Conservation (phyloP, 2,888 invertebrate genomes). For the Ophioninae sp. region DNA sequence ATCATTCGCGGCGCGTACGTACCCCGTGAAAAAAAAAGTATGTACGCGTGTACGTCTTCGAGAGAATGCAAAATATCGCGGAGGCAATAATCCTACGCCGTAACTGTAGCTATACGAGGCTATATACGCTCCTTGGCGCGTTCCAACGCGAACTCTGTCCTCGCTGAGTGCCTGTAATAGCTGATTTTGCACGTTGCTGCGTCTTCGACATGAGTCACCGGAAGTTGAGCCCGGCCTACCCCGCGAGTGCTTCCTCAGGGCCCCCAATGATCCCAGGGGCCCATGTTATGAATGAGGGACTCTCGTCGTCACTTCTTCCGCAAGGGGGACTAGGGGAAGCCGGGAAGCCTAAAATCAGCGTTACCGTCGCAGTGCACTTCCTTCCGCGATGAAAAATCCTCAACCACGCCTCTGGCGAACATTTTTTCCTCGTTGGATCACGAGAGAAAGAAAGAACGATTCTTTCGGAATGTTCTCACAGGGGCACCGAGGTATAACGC, state of each 20-base stretch:
- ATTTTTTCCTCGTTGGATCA: slow-evolving; percentile 2
- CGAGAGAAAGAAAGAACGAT: neutral
- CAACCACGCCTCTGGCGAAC: slow-evolving; percentile 25
- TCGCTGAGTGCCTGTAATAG: slow-evolving; percentile 31
- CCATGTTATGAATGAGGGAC: neutral
- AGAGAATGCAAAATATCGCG: slow-evolving; percentile 45
- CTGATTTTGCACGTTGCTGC: slow-evolving; percentile 61
- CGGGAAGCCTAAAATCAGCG: slow-evolving; percentile 30
- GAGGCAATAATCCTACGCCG: slow-evolving; percentile 53
- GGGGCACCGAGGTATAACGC: slow-evolving; percentile 12
- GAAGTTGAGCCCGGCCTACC: slow-evolving; percentile 75
- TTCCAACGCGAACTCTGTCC: slow-evolving; percentile 27
- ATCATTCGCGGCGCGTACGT: slow-evolving; percentile 48
- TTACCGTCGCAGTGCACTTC: slow-evolving; percentile 37
- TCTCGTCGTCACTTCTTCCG: neutral
- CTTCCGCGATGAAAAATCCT: slow-evolving; percentile 13
- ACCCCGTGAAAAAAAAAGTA: slow-evolving; percentile 5
- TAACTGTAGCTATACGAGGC: slow-evolving; percentile 26
- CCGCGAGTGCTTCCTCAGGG: slow-evolving; percentile 61
- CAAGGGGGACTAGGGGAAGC: neutral
- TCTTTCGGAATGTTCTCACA: slow-evolving; percentile 1
- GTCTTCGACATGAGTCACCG: slow-evolving; percentile 77
- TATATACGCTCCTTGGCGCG: slow-evolving; percentile 3
- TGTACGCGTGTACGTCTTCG: slow-evolving; percentile 7
- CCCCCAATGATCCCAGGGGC: neutral